These are phyloP conservation scores for Agapostemon virescens DNA, from an alignment of 2,888 invertebrate species.

Conservation along the genomic window DNA sequence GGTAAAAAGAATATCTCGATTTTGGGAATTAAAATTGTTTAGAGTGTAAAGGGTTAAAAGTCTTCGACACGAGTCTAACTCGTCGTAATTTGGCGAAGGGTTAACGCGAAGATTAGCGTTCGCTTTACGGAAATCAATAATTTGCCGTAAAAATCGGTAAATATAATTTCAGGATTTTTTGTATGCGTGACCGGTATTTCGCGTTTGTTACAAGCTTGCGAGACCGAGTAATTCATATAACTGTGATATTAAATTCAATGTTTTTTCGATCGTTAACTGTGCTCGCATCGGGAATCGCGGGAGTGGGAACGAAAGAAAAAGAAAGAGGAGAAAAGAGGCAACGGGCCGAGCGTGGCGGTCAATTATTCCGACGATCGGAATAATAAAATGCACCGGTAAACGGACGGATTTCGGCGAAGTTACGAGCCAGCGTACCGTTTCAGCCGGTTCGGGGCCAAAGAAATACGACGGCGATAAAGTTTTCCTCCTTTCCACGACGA, in stretches of 20 bases:
- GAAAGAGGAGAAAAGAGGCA: background rate
- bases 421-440: constrained; percentile 42
- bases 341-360: background rate
- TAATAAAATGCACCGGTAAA: constrained; percentile 45
- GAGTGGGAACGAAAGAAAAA: background rate
- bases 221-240: constrained; percentile 11
- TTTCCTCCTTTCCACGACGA: constrained; percentile 34
- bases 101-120: background rate
- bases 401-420: constrained; percentile 43
- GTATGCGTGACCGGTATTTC: background rate
- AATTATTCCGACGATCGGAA: constrained; percentile 33
- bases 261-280: constrained; percentile 15
- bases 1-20: no score
- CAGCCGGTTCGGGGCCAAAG: constrained; percentile 20
- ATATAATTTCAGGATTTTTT: background rate
- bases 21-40: no score
- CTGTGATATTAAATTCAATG: constrained; percentile 26
- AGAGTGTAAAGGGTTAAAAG: no score
- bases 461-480: constrained; percentile 56
- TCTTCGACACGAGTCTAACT: no score
- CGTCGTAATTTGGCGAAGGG: no score
- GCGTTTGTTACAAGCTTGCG: background rate
- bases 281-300: background rate
- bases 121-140: background rate
- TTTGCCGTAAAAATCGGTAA: background rate